phyloP scores from a whole-genome alignment of 1,140 invertebrate genomes.

The Zaprionus taronus region DNA sequence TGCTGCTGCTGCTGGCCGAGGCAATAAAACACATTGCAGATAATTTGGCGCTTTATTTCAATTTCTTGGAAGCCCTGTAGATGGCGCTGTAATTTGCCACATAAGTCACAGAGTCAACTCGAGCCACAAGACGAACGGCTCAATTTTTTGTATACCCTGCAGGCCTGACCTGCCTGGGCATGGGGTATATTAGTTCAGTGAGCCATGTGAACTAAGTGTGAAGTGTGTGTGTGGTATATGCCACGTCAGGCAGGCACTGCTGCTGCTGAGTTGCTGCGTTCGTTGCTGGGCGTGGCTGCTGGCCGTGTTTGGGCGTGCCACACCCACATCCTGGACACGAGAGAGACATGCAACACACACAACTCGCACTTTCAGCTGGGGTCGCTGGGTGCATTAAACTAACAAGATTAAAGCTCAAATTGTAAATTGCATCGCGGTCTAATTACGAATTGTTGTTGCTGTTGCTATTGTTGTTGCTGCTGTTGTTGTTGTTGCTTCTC shows the following conservation, averaged over 20 bases:
- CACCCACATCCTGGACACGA: slow-evolving; percentile 37
- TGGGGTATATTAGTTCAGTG: neutral
- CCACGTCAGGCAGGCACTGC: neutral
- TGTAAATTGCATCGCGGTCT: slow-evolving; percentile 82
- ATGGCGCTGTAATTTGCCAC: slow-evolving; percentile 77
- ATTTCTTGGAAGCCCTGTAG: slow-evolving; percentile 66
- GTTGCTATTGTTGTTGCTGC: slow-evolving; percentile 52
- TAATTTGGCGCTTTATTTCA: slow-evolving; percentile 76
- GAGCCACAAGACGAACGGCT: slow-evolving; percentile 63
- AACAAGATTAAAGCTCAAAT: slow-evolving; percentile 81
- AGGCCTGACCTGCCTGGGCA: fast-evolving
- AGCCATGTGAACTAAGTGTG: no score
- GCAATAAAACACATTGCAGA: slow-evolving; percentile 80
- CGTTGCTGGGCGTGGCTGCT: slow-evolving; percentile 26
- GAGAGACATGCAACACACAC: slow-evolving; percentile 39
- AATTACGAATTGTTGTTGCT: slow-evolving; percentile 65
- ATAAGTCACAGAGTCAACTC: slow-evolving; percentile 80
- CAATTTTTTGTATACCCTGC: slow-evolving; percentile 51
- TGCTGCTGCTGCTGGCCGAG: slow-evolving; percentile 11
- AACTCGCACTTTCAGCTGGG: slow-evolving; percentile 68
- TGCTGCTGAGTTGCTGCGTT: neutral
- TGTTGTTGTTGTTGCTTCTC: slow-evolving; percentile 51
- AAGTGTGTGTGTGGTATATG: neutral
- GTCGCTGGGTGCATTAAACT: slow-evolving; percentile 58
- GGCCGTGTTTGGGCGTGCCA: slow-evolving; percentile 48